Conservation (phyloP, 2,888 invertebrate species). For the Apamea anceps region DNA sequence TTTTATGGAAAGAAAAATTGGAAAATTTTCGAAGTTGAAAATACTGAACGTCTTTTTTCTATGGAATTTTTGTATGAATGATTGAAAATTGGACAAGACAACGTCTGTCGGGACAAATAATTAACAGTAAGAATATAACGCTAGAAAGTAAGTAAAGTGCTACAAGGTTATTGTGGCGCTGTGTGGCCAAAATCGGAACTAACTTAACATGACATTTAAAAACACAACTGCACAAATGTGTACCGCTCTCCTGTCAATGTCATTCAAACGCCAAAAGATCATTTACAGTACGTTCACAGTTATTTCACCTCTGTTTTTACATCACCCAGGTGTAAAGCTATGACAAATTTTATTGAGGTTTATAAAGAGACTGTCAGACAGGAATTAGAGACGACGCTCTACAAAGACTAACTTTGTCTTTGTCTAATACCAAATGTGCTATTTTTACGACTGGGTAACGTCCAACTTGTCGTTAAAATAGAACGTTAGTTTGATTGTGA, state of each 20-base stretch:
- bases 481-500: too few relatives aligned
- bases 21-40: not conserved
- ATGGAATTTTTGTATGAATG: too few relatives aligned
- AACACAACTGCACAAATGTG: not conserved
- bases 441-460: not conserved
- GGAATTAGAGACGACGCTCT: not conserved
- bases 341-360: not conserved
- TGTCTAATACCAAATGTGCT: not conserved
- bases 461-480: not conserved
- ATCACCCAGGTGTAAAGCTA: not conserved
- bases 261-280: too few relatives aligned
- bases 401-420: not conserved
- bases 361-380: not conserved
- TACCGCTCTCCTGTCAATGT: not conserved
- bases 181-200: not conserved
- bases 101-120: not conserved
- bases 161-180: not conserved
- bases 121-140: not conserved
- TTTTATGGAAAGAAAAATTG: not conserved
- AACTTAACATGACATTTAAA: not conserved
- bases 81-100: not conserved
- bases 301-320: not conserved
- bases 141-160: not conserved
- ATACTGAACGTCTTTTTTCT: not conserved
- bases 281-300: not conserved